Evolutionary conservation across 2,797 vertebrate species (phyloP), one percentile per base, ranked within the genome.

Genomic region (Acridotheres tristis): DNA sequence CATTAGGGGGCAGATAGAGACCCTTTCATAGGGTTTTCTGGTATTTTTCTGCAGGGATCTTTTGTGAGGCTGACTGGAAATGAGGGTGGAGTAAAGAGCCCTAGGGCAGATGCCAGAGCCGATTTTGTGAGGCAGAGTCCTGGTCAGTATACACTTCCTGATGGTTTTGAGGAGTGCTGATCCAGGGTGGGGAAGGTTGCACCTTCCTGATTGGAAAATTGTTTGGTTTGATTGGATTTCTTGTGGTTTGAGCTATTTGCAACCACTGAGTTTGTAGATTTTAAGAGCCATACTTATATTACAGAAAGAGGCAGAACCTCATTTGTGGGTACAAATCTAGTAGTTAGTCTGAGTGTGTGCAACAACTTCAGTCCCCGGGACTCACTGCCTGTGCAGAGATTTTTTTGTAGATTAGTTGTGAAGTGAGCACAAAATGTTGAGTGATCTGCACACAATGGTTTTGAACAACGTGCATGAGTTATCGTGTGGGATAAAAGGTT

Each of bases 1-100:
- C 84, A 17, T 86, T 90, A 84, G 69, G 62, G 81, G 80, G 87
- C 89, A 89, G 69, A 85, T 51, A 40, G 26, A 92, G 73, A 80
- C 43, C 21, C 40, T 73, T 48, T 42, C 62, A 45, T 48, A 1
- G 2, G 20, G 23, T 74, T 65, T 79, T 42, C 47, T 13, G 11
- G 9, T 34, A 2, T n/a, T 68, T 53, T 65, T 45, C 38, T 34
- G 34, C 29, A 38, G 58, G n/a, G 11, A 9, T 72, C 36, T 87
- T 65, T 73, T 38, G 26, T 22, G 51, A 79, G 40, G 4, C 25
- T 85, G 43, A 29, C 47, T 61, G 34, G 42, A 65, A 42, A 82
- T 3, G 12, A 27, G 8, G 10, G 23, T 12, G 36, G 50, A 45
- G 18, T 23, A n/a, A 77, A 45, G 8, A 58, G 36, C 65, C 34